Evolutionary conservation across 1,140 invertebrate species (phyloP).

Genomic region (Eriosoma lanigerum): DNA sequence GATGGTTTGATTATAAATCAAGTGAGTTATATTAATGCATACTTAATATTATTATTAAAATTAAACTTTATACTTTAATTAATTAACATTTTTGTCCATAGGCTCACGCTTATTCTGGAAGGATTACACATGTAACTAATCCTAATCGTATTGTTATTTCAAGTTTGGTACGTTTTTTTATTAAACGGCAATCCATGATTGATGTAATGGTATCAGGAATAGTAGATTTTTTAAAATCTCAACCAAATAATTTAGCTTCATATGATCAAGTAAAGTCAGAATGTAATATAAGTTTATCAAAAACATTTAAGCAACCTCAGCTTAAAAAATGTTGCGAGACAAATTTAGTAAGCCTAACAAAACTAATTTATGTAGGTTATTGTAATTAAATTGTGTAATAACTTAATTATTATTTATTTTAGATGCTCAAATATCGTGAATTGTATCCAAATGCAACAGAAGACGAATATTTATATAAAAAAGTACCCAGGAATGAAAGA

Average conservation of each 20-base stretch:
- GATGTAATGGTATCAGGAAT: constrained; percentile 63
- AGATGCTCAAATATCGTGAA: constrained; percentile 61
- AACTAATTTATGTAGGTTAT: not conserved
- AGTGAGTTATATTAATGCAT: constrained; percentile 58
- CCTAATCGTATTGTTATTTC: constrained; percentile 38
- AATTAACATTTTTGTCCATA: constrained; percentile 46
- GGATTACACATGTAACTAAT: not conserved
- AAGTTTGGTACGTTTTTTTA: constrained; percentile 67
- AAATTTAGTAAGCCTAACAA: constrained; percentile 31
- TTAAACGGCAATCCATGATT: constrained; percentile 63
- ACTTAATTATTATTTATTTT: constrained; percentile 31
- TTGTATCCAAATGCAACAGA: constrained; percentile 64
- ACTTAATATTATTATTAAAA: constrained; percentile 32
- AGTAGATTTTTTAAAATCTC: constrained; percentile 63
- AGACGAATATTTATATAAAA: constrained; percentile 63
- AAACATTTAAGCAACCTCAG: constrained; percentile 58
- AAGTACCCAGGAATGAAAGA: constrained; percentile 60
- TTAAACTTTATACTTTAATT: constrained; percentile 60
- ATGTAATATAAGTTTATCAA: constrained; percentile 26
- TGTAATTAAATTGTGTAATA: not conserved
- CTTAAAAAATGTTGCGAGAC: constrained; percentile 59
- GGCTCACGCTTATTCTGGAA: constrained; percentile 35
- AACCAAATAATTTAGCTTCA: constrained; percentile 62
- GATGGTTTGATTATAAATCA: constrained; percentile 69
- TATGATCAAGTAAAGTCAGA: constrained; percentile 61